These are phyloP conservation scores for Electrona antarctica DNA, from an alignment of 2,113 vertebrate genomes.

Conservation along the genomic window DNA sequence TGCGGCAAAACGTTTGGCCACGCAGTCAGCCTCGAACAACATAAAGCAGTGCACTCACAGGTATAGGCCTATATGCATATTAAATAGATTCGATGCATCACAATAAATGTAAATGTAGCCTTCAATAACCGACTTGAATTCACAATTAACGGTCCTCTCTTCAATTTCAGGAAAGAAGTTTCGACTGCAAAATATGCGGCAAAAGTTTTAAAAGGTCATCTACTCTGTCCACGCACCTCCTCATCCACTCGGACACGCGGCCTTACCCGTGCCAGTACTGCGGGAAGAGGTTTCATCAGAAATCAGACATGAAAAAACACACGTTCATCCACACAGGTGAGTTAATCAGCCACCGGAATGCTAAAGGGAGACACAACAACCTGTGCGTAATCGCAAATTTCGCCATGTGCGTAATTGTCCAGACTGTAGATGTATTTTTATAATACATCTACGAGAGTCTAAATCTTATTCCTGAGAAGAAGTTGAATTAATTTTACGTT, in stretches of 20 bases:
- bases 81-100: neutral
- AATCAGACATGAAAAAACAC: conserved; percentile 99
- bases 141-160: neutral
- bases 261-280: conserved; percentile 98
- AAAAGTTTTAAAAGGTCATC: conserved; percentile 98
- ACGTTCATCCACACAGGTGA: conserved; percentile 98
- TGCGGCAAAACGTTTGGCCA: conserved; percentile 99
- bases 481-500: neutral
- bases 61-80: conserved; percentile 63
- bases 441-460: too few relatives aligned
- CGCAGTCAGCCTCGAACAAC: conserved; percentile 96
- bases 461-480: too few relatives aligned
- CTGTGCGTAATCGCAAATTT: neutral
- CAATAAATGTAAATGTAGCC: neutral
- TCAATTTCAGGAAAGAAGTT: conserved; percentile 89
- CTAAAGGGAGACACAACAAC: too few relatives aligned
- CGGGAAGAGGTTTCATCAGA: conserved; percentile 98
- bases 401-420: neutral
- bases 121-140: neutral
- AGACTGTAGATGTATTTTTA: neutral
- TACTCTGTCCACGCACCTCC: conserved; percentile 94
- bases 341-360: neutral
- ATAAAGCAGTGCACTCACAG: conserved; percentile 97
- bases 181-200: conserved; percentile 98
- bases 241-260: conserved; percentile 97